Evolutionary conservation across 2,113 vertebrate genomes (phyloP).

Genomic region (Trochalopteron elliotii): DNA sequence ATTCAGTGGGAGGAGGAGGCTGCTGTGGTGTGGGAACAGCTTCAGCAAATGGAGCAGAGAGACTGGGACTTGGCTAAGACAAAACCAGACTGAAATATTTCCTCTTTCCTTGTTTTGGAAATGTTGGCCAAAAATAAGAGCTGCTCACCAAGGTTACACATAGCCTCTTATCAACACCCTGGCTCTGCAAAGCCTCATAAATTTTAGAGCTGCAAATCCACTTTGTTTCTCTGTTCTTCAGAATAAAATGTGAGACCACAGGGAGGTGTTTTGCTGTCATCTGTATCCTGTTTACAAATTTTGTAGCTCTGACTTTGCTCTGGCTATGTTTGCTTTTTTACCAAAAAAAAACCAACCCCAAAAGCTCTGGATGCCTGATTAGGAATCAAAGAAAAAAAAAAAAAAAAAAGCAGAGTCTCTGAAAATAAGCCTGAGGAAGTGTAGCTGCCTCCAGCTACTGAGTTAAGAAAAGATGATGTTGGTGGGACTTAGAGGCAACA

Average conservation of each 20-base stretch:
- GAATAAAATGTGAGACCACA: background rate
- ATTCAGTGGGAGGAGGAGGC: background rate
- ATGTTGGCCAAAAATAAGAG: background rate
- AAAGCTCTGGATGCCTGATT: background rate
- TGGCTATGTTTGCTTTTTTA: background rate
- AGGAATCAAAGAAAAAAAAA: background rate
- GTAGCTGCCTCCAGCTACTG: background rate
- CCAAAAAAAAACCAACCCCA: background rate
- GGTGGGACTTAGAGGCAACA: background rate
- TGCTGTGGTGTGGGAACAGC: background rate
- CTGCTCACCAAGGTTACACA: background rate
- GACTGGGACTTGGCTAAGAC: background rate
- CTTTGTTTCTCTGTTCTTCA: background rate
- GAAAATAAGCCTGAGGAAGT: background rate
- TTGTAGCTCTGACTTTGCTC: background rate
- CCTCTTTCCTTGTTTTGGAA: background rate
- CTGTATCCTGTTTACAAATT: slow-evolving; percentile 12
- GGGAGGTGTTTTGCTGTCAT: background rate
- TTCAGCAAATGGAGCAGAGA: background rate
- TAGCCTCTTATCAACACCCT: background rate
- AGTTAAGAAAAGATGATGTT: background rate
- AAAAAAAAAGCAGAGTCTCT: background rate
- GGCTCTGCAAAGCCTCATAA: background rate
- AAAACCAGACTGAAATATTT: background rate
- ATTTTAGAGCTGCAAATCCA: background rate